phyloP scores from a whole-genome alignment of 2,113 vertebrate species.

The Albula glossodonta region DNA sequence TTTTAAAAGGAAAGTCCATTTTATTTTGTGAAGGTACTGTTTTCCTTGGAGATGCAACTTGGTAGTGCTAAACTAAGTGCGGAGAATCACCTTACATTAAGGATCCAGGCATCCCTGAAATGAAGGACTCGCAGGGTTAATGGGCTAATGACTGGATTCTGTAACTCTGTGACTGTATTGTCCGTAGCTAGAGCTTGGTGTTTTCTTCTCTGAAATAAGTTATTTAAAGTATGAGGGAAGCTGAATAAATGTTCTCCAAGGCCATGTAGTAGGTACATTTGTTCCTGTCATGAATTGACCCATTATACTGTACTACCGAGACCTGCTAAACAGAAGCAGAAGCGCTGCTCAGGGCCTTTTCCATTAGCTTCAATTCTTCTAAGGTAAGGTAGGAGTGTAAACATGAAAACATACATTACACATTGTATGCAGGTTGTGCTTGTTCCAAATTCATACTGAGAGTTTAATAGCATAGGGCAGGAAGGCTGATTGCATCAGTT shows the following conservation, averaged over 20 bases:
- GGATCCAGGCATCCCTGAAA: too few relatives aligned
- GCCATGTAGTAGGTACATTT: neutral
- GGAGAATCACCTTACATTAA: too few relatives aligned
- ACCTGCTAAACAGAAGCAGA: neutral
- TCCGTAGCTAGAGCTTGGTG: too few relatives aligned
- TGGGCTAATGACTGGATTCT: neutral
- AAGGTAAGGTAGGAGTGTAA: neutral
- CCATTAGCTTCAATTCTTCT: neutral
- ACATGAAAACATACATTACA: neutral
- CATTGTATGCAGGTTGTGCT: neutral
- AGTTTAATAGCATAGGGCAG: neutral
- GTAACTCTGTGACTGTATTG: neutral
- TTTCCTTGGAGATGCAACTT: too few relatives aligned
- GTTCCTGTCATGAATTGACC: neutral
- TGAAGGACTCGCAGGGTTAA: too few relatives aligned
- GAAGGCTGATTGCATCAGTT: neutral
- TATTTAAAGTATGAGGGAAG: neutral
- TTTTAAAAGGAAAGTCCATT: too few relatives aligned
- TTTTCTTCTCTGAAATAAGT: neutral
- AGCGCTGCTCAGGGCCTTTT: neutral
- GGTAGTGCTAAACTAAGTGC: too few relatives aligned
- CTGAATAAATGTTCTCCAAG: neutral
- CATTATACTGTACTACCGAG: neutral
- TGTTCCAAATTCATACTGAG: too few relatives aligned
- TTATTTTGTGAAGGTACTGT: too few relatives aligned